Evolutionary conservation across 2,113 vertebrate genomes (phyloP).

Genomic region (Emydura subglobosa): DNA sequence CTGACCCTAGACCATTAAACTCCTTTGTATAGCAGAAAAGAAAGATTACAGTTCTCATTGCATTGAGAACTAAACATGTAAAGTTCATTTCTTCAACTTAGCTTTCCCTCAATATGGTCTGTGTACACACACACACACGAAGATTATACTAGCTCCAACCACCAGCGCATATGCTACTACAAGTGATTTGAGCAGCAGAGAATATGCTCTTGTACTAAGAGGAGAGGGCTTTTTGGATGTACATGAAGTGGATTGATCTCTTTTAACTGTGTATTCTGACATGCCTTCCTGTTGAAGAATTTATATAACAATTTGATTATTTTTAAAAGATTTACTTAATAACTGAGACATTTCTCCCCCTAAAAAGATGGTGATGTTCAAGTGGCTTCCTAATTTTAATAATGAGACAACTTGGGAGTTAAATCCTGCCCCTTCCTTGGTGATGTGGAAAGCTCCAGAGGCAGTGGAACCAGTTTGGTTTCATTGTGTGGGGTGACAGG

Average conservation of each 20-base stretch:
- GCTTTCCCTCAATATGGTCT: slow-evolving; percentile 50
- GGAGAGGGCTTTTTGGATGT: not conserved
- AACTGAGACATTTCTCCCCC: not conserved
- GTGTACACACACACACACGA: slow-evolving; percentile 19
- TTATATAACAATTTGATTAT: not conserved
- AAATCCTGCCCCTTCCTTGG: not conserved
- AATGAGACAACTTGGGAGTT: not conserved
- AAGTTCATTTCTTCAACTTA: slow-evolving; percentile 14
- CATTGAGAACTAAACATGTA: slow-evolving; percentile 7
- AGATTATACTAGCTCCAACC: not conserved
- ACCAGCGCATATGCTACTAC: not conserved
- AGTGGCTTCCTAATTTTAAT: not conserved
- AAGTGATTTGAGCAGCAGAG: not conserved
- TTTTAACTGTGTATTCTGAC: not conserved
- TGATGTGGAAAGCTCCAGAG: not conserved
- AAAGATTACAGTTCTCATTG: not conserved
- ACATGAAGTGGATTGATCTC: not conserved
- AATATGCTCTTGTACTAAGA: not conserved
- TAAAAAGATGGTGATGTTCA: not conserved
- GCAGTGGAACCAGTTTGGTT: not conserved
- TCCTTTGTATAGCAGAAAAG: not conserved
- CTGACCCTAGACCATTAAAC: not conserved
- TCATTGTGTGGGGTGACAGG: not conserved
- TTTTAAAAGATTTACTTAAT: not conserved
- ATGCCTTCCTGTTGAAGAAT: not conserved